Percentiles rank a stretch among this genome's conserved stretches.
Evolutionary conservation across 2,797 vertebrate genomes (phyloP).

Genomic region (Sebastolobus altivelis): DNA sequence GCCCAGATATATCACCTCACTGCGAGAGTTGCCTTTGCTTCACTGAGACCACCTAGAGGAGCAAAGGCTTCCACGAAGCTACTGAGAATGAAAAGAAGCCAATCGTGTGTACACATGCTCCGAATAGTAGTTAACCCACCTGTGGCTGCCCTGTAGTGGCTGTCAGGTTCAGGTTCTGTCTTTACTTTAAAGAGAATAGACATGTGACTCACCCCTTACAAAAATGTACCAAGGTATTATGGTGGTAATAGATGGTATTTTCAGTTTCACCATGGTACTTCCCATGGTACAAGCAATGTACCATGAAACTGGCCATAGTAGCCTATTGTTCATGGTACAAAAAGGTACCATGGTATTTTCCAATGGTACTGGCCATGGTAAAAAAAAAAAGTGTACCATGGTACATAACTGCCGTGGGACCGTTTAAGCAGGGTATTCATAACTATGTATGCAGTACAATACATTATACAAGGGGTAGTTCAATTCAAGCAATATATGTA

Average conservation of each 20-base stretch:
- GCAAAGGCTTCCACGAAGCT: constrained; percentile 11
- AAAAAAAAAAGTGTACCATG: not conserved
- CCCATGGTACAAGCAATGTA: not conserved
- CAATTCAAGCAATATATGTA: not conserved
- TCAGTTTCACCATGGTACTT: not conserved
- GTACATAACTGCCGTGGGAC: not conserved
- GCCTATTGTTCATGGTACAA: not conserved
- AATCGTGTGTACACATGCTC: not conserved
- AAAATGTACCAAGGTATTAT: not conserved
- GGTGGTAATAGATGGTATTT: not conserved
- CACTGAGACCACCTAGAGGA: constrained; percentile 47
- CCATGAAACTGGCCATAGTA: not conserved
- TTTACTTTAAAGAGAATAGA: not conserved
- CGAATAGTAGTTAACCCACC: constrained; percentile 4
- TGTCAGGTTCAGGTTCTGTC: not conserved
- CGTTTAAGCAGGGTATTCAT: not conserved
- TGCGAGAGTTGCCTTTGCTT: constrained; percentile 35
- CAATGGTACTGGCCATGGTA: not conserved
- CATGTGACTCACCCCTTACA: not conserved
- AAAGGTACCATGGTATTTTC: not conserved
- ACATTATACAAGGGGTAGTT: not conserved
- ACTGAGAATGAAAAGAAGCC: constrained; percentile 13
- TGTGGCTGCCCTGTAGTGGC: not conserved
- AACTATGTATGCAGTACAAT: not conserved
- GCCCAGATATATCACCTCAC: constrained; percentile 63